Base-by-base conservation (phyloP, 1,140 invertebrate genomes). In the Brachionus asplanchnoidis region DNA sequence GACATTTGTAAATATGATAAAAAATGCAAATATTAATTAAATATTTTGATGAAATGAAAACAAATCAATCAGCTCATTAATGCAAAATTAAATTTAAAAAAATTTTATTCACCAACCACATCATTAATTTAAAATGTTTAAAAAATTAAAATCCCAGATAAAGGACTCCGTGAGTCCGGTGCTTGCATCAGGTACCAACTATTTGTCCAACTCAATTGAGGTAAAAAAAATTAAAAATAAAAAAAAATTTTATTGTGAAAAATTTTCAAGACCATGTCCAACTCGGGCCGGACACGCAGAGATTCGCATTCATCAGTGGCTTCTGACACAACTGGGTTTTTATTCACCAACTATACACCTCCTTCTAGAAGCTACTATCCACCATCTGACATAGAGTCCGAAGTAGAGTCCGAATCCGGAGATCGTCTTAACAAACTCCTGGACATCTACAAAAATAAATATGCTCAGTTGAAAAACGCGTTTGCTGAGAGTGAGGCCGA, bases 371-470 rank as follows among this genome's bases (percentile, higher is more conserved):
- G 60, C 20, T 82, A 65, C 26, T 82, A 82, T 44, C 79, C 79
- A 32, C 79, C 79, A 26, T 65, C 53, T 65, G 79, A 82, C 42
- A 36, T 82, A 8, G 79, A 82, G 28, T 82, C 79, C 28, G 79
- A 82, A 68, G n/a, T 65, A 12, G 79, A 82, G 20, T 65, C 79
- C 28, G 79, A 82, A 14, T 82, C 60, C 11, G 42, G 26, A n/a
- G 36, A 42, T 50, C 36, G 42, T 23, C n/a, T 82, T n/a, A 82
- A 65, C 26, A 82, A 68, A 60, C 53, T 82, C 8, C 53, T 82
- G 11, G 42, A 82, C 3, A 65, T 82, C 36, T 82, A 82, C 32
- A 82, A 82, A 23, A 42, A 60, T 14, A 82, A 82, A 46, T 82
- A 36, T 68, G 26, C 32, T 40, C 79, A 82, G 14, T 44, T 82